Percentiles rank a stretch among this genome's conserved stretches.
phyloP scores from a whole-genome alignment of 2,113 vertebrate species.

The Nyctereutes procyonoides region DNA sequence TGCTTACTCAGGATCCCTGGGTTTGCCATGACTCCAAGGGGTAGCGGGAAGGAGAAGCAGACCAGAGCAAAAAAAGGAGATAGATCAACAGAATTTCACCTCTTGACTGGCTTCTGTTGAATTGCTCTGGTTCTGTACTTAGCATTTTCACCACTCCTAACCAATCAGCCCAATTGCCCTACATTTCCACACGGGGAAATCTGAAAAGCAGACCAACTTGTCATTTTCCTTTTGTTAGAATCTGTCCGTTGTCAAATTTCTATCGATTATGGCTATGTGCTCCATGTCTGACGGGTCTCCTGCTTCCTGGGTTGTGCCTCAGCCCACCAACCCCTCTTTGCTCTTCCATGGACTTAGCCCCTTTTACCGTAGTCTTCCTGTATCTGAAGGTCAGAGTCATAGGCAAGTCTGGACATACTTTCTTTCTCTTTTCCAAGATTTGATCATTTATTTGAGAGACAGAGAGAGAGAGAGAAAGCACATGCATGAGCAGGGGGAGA shows the following conservation, averaged over 20 bases:
- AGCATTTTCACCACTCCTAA: background rate
- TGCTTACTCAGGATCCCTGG: background rate
- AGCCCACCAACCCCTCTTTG: background rate
- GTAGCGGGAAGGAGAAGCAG: background rate
- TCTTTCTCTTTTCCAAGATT: background rate
- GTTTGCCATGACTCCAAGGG: background rate
- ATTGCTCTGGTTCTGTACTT: background rate
- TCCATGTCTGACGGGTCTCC: background rate
- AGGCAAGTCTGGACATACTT: background rate
- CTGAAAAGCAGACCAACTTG: background rate
- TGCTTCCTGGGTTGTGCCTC: background rate
- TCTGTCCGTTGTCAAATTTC: background rate
- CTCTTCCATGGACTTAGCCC: background rate
- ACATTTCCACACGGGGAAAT: background rate
- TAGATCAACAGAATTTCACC: background rate
- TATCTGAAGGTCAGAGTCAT: background rate
- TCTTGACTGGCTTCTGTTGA: background rate
- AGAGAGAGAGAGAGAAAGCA: background rate
- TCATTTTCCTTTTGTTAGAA: background rate
- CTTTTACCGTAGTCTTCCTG: background rate
- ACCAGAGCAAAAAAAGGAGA: background rate
- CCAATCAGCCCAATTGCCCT: background rate
- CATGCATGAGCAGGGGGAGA: background rate
- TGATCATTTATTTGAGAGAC: background rate
- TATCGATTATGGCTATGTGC: background rate